These are phyloP conservation scores for Eumacrocentrus americanus DNA, from an alignment of 2,888 invertebrate species.

Conservation along the genomic window DNA sequence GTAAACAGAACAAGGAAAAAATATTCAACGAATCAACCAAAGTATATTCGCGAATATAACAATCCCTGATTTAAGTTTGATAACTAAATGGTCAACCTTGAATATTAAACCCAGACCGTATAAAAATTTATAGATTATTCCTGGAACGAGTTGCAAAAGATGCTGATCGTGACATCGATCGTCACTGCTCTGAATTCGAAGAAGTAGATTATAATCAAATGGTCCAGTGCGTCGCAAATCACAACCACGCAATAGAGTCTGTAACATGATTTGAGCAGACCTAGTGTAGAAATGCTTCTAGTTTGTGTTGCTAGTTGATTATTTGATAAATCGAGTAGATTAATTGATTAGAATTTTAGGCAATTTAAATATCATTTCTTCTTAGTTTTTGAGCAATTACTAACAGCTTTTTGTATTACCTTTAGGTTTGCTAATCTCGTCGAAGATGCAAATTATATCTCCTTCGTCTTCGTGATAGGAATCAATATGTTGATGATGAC, in stretches of 20 bases:
- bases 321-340: not conserved
- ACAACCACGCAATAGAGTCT: slow-evolving; percentile 34
- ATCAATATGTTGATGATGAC: slow-evolving; percentile 33
- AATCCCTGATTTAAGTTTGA: not conserved
- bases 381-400: too few species aligned
- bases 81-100: too few species aligned
- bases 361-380: too few species aligned
- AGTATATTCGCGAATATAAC: not conserved
- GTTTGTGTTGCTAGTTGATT: too few species aligned
- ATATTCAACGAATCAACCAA: too few species aligned
- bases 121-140: slow-evolving; percentile 24
- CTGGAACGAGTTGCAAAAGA: slow-evolving; percentile 21
- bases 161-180: not conserved
- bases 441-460: slow-evolving; percentile 28
- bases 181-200: not conserved
- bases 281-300: not conserved
- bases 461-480: slow-evolving; percentile 24
- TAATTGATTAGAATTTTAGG: too few species aligned
- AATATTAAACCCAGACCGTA: not conserved
- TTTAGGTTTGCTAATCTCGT: slow-evolving; percentile 28
- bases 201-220: slow-evolving; percentile 27
- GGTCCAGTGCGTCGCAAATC: slow-evolving; percentile 31
- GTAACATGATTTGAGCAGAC: slow-evolving; percentile 13
- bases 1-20: not conserved
- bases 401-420: too few species aligned